Conservation (phyloP, 2,113 vertebrate genomes). For the Natator depressus region DNA sequence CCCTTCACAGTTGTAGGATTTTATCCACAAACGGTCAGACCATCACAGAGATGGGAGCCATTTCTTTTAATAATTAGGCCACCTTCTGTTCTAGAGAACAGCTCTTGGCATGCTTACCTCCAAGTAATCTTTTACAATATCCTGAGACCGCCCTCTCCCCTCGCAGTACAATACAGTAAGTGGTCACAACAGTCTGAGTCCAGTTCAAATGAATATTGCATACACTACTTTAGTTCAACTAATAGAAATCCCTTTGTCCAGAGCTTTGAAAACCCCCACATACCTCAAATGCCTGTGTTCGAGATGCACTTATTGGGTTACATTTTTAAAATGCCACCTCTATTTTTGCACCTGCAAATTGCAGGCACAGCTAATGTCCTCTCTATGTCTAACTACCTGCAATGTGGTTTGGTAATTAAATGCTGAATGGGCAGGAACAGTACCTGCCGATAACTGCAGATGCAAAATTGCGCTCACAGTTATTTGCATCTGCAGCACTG, state of each 20-base stretch:
- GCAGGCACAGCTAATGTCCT: background rate
- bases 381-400: constrained; percentile 1
- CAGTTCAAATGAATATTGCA: background rate
- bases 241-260: background rate
- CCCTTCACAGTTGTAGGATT: constrained; percentile 74
- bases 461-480: constrained; percentile 43
- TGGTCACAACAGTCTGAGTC: background rate
- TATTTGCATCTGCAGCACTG: constrained; percentile 58
- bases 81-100: constrained; percentile 70
- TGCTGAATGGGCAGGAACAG: constrained; percentile 12
- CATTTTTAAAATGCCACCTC: background rate
- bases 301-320: background rate
- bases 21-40: constrained; percentile 76
- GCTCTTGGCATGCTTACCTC: constrained; percentile 49
- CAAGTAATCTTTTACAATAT: constrained; percentile 48
- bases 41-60: constrained; percentile 65
- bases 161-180: background rate
- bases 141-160: background rate
- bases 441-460: constrained; percentile 55
- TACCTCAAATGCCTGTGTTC: background rate
- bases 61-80: constrained; percentile 75
- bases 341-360: constrained; percentile 43
- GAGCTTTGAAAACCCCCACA: background rate
- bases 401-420: constrained; percentile 49
- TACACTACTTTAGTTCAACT: background rate